Evolutionary conservation across 2,797 vertebrate species (phyloP).

Genomic region (Muscicapa comitata): DNA sequence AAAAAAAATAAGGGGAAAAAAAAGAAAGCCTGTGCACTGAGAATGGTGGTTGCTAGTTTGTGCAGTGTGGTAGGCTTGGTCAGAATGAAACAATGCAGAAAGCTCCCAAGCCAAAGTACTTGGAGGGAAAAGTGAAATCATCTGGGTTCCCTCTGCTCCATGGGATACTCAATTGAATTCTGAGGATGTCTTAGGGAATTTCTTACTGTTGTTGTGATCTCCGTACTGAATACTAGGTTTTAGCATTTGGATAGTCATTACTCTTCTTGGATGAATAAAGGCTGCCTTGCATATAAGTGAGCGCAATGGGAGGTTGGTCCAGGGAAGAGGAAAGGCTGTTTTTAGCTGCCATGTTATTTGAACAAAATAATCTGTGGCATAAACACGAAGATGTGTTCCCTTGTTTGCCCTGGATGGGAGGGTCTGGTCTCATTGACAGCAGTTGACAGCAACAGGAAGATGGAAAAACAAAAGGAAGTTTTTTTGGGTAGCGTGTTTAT

Average conservation of each 20-base stretch:
- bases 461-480: conserved; percentile 5
- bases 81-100: neutral
- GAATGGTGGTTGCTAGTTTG: neutral
- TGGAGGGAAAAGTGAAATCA: neutral
- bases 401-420: neutral
- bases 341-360: conserved; percentile 34
- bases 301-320: neutral
- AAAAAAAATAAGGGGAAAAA: neutral
- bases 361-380: neutral
- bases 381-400: conserved; percentile 15
- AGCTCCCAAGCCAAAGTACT: neutral
- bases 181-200: neutral
- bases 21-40: neutral
- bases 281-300: neutral
- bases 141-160: neutral
- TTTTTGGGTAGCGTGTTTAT: neutral
- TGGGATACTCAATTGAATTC: neutral
- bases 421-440: neutral
- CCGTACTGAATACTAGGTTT: neutral
- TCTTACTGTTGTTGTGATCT: neutral
- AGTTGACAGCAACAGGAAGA: conserved; percentile 9
- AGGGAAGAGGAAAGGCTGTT: conserved; percentile 27
- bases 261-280: neutral
- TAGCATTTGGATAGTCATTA: neutral
- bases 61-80: neutral